phyloP scores from a whole-genome alignment of 2,888 invertebrate species.

The Sialis lutaria region DNA sequence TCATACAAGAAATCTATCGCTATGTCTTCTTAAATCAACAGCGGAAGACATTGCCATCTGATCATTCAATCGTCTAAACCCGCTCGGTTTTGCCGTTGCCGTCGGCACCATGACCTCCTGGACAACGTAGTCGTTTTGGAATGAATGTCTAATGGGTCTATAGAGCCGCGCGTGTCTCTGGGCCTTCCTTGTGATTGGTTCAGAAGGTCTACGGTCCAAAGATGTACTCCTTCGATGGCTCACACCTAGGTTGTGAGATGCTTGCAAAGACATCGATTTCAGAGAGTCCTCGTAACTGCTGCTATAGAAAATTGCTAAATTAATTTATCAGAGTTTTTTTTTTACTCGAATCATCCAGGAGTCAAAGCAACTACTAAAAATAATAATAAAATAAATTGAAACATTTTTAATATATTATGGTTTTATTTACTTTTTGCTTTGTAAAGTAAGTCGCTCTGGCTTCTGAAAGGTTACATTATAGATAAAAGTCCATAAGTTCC shows the following conservation, averaged over 20 bases:
- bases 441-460: neutral
- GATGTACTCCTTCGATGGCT: neutral
- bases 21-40: slow-evolving; percentile 3
- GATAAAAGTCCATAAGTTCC: no score
- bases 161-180: neutral
- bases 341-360: no score
- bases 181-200: neutral
- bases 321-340: no score
- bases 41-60: neutral
- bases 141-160: neutral
- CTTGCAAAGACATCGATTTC: slow-evolving; percentile 30
- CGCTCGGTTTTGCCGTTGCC: slow-evolving; percentile 1
- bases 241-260: neutral
- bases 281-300: slow-evolving; percentile 71
- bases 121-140: slow-evolving; percentile 1
- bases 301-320: slow-evolving; percentile 20
- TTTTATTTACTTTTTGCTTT: neutral
- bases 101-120: slow-evolving; percentile 1
- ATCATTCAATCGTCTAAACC: neutral
- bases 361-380: neutral
- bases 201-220: neutral
- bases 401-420: no score
- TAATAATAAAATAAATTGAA: no score
- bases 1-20: neutral
- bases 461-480: no score